These are phyloP conservation scores for Hippoglossus stenolepis DNA, from an alignment of 2,113 vertebrate genomes.

Conservation along the genomic window DNA sequence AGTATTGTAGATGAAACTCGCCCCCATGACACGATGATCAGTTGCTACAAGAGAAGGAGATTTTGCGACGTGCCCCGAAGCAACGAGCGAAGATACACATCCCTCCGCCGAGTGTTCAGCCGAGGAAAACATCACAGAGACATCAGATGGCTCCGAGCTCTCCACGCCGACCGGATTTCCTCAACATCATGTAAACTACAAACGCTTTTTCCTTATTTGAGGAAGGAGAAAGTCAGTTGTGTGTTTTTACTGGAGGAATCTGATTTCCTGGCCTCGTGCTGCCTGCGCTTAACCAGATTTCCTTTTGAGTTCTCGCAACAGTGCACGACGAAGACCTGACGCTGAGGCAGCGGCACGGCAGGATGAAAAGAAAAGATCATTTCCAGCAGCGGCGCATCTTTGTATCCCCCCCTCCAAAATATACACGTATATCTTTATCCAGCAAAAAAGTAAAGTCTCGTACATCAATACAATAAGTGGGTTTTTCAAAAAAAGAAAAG, in stretches of 20 bases:
- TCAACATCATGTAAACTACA: background rate
- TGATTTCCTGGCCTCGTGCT: background rate
- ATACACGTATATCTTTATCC: too few species aligned
- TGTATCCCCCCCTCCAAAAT: background rate
- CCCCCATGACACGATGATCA: slow-evolving; percentile 40
- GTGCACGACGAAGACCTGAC: background rate
- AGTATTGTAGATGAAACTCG: slow-evolving; percentile 6
- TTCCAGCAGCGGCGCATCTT: background rate
- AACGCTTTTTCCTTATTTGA: background rate
- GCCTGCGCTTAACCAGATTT: background rate
- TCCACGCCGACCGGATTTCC: background rate
- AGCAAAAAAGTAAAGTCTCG: too few species aligned
- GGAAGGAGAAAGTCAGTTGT: background rate
- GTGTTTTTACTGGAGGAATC: background rate
- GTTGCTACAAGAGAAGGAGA: slow-evolving; percentile 24
- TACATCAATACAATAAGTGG: too few species aligned
- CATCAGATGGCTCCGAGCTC: slow-evolving; percentile 13
- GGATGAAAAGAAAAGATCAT: slow-evolving; percentile 20
- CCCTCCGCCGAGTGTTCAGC: background rate
- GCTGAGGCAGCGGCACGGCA: background rate
- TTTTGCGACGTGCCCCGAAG: background rate
- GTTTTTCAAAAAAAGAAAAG: too few species aligned
- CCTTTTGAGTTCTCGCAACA: background rate
- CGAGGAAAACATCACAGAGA: slow-evolving; percentile 6
- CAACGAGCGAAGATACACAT: background rate